Percentiles rank a stretch among this genome's conserved stretches.
phyloP scores from a whole-genome alignment of 2,113 vertebrate genomes.

The Eolophus roseicapilla region DNA sequence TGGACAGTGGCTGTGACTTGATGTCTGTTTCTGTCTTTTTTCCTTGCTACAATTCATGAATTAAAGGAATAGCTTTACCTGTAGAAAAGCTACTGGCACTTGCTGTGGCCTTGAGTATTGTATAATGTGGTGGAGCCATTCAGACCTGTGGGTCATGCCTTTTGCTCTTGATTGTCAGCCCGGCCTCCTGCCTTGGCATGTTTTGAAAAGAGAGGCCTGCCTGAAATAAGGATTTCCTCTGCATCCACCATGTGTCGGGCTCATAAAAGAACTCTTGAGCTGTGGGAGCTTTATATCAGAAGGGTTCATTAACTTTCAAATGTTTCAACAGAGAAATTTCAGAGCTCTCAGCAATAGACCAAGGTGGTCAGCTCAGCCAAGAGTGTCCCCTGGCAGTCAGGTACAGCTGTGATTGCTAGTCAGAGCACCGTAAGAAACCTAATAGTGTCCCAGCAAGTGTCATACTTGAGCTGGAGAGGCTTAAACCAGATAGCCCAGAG shows the following conservation, averaged over 20 bases:
- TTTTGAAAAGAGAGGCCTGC: neutral
- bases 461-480: constrained; percentile 18
- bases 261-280: neutral
- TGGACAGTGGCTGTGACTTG: neutral
- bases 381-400: constrained; percentile 36
- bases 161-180: neutral
- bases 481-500: neutral
- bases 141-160: accelerated
- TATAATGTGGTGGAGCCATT: accelerated
- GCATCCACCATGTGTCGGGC: neutral
- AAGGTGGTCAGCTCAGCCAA: constrained; percentile 16
- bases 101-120: neutral
- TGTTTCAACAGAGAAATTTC: constrained; percentile 58
- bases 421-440: neutral
- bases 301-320: constrained; percentile 59
- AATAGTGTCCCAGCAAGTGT: constrained; percentile 21
- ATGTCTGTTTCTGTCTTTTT: neutral
- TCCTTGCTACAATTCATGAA: neutral
- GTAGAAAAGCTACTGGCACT: neutral
- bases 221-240: neutral
- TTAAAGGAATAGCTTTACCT: neutral
- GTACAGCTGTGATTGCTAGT: constrained; percentile 49
- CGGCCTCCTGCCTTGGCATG: accelerated
- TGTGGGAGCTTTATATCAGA: constrained; percentile 37
- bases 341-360: neutral